Evolutionary conservation across 2,888 invertebrate genomes (phyloP).

Genomic region (Pyrrhia umbra): DNA sequence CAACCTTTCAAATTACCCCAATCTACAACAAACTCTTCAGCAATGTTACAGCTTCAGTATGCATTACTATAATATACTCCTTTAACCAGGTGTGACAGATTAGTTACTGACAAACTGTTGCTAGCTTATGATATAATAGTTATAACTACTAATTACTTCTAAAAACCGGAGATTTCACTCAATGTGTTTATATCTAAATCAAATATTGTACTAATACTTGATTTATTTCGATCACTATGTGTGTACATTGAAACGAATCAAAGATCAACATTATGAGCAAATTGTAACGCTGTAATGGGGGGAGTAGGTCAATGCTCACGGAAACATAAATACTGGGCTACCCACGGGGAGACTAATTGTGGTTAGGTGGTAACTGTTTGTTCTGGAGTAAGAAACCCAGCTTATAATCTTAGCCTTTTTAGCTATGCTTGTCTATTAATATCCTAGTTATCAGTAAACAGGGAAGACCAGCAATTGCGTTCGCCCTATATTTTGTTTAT

Average conservation of each 20-base stretch:
- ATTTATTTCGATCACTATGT: constrained; percentile 20
- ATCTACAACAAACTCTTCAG: too few relatives aligned
- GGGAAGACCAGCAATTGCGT: too few relatives aligned
- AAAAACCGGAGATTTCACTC: constrained; percentile 2
- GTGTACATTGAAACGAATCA: constrained; percentile 20
- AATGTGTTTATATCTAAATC: constrained; percentile 26
- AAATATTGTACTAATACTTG: constrained; percentile 13
- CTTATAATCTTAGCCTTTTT: too few relatives aligned
- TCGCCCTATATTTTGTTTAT: too few relatives aligned
- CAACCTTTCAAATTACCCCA: too few relatives aligned
- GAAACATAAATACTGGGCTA: constrained; percentile 39
- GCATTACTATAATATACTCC: too few relatives aligned
- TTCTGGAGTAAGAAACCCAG: constrained; percentile 9
- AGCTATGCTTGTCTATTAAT: too few relatives aligned
- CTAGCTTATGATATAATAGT: background rate
- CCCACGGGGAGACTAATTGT: constrained; percentile 27
- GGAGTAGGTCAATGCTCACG: constrained; percentile 44
- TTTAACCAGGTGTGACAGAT: too few relatives aligned
- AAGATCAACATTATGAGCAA: constrained; percentile 30
- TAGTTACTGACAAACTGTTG: background rate
- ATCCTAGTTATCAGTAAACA: too few relatives aligned
- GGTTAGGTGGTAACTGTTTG: constrained; percentile 7
- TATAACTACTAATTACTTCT: background rate
- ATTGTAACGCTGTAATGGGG: constrained; percentile 14
- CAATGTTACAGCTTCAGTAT: too few relatives aligned